Conservation (phyloP, 2,113 vertebrate genomes). For the Promerops cafer region DNA sequence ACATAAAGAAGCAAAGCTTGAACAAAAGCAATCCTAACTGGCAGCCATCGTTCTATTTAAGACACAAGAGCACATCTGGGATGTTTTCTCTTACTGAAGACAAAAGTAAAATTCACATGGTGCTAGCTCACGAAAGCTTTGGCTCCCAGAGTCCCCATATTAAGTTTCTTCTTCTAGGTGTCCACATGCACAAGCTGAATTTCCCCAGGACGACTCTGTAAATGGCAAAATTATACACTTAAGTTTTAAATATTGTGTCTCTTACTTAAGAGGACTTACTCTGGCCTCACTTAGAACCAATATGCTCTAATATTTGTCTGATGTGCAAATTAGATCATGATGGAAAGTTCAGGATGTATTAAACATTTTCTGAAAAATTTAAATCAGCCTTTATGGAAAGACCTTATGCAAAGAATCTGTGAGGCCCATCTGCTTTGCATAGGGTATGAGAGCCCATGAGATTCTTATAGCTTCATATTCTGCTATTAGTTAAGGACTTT, state of each 20-base stretch:
- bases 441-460: not conserved
- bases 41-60: not conserved
- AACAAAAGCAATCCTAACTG: not conserved
- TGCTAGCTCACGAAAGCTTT: not conserved
- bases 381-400: not conserved
- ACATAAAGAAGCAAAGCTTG: not conserved
- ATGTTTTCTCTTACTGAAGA: not conserved
- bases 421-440: not conserved
- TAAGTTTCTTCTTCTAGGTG: not conserved
- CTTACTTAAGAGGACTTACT: not conserved
- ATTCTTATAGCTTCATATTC: not conserved
- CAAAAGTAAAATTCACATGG: not conserved
- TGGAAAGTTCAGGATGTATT: not conserved
- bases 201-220: not conserved
- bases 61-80: not conserved
- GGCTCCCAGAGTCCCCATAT: not conserved
- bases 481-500: not conserved
- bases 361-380: not conserved
- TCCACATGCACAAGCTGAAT: rapidly evolving
- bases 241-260: not conserved
- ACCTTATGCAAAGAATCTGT: not conserved
- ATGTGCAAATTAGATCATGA: not conserved
- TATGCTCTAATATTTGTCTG: not conserved
- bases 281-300: not conserved
- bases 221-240: not conserved